phyloP scores from a whole-genome alignment of 92 coral and sea anemone genomes.

The Anthopleura xanthogrammica region DNA sequence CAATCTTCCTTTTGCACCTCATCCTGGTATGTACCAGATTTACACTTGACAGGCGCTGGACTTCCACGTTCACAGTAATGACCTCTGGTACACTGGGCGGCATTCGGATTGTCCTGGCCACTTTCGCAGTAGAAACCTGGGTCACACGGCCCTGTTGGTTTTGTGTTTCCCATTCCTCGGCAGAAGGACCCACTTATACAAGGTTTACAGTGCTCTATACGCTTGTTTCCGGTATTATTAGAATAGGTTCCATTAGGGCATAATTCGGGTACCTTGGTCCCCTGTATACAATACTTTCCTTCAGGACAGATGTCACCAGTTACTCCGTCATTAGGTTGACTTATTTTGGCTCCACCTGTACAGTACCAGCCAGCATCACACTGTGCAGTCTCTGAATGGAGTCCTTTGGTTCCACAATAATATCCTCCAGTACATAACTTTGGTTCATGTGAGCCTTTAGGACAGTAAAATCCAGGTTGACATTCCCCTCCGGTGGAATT shows the following conservation, averaged over 20 bases:
- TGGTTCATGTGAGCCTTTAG: conserved; percentile 82
- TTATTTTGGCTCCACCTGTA: conserved; percentile 68
- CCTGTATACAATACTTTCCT: conserved; percentile 72
- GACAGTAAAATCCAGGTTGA: conserved; percentile 92
- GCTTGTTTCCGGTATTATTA: conserved; percentile 82
- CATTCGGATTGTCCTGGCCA: conserved; percentile 58
- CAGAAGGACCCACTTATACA: conserved; percentile 88
- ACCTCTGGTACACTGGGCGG: conserved; percentile 64
- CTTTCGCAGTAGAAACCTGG: conserved; percentile 83
- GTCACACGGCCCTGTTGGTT: conserved; percentile 75
- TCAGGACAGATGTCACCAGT: conserved; percentile 88
- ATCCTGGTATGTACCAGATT: conserved; percentile 92
- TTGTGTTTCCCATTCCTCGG: conserved; percentile 63
- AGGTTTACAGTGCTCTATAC: conserved; percentile 44
- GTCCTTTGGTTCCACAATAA: conserved; percentile 79
- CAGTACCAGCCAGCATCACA: conserved; percentile 95
- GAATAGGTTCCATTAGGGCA: conserved; percentile 87
- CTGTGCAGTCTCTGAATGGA: conserved; percentile 52
- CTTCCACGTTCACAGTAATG: conserved; percentile 85
- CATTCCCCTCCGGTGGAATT: conserved; percentile 96
- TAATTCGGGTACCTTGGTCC: conserved; percentile 62
- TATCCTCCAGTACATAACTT: conserved; percentile 81
- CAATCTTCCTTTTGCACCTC: conserved; percentile 80
- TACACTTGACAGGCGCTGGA: conserved; percentile 77
- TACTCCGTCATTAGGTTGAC: conserved; percentile 83